Percentiles rank a stretch among this genome's conserved stretches.
Conservation (phyloP, 2,888 invertebrate genomes). For the Lasioglossum pauxillum region DNA sequence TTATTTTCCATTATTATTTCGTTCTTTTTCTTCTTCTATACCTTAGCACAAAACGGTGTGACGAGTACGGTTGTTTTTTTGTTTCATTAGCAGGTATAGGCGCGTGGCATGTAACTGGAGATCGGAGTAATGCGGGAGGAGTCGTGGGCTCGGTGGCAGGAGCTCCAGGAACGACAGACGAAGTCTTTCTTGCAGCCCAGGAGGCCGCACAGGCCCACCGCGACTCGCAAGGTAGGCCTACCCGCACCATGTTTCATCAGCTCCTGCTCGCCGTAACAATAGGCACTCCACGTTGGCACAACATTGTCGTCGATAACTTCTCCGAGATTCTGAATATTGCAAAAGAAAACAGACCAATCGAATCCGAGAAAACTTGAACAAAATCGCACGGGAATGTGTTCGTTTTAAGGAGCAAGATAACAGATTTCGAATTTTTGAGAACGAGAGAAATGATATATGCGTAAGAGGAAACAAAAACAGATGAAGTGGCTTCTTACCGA, state of each 20-base stretch:
- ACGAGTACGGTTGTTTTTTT: constrained; percentile 58
- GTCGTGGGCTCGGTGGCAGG: constrained; percentile 81
- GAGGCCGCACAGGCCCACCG: constrained; percentile 91
- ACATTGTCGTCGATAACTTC: not conserved
- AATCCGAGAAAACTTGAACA: not conserved
- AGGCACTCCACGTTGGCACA: constrained; percentile 73
- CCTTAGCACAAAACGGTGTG: constrained; percentile 2
- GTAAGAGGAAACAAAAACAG: not conserved
- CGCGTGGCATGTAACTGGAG: constrained; percentile 93
- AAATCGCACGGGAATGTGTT: not conserved
- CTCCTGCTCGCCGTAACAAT: constrained; percentile 80
- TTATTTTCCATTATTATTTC: not conserved
- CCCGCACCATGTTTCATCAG: constrained; percentile 82
- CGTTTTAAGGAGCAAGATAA: not conserved
- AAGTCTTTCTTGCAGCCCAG: constrained; percentile 93
- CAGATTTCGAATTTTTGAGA: not conserved
- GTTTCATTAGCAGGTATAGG: constrained; percentile 88
- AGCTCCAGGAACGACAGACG: constrained; percentile 86
- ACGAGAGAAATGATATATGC: not conserved
- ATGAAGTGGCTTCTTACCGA: constrained; percentile 45
- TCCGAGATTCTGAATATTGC: not conserved
- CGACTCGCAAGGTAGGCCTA: constrained; percentile 96
- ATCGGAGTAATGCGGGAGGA: constrained; percentile 88
- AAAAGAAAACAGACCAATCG: not conserved
- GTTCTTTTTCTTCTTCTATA: not conserved